Evolutionary conservation across 2,113 vertebrate species (phyloP), one percentile per base, ranked within the genome.

Genomic region (Spheniscus mendiculus): DNA sequence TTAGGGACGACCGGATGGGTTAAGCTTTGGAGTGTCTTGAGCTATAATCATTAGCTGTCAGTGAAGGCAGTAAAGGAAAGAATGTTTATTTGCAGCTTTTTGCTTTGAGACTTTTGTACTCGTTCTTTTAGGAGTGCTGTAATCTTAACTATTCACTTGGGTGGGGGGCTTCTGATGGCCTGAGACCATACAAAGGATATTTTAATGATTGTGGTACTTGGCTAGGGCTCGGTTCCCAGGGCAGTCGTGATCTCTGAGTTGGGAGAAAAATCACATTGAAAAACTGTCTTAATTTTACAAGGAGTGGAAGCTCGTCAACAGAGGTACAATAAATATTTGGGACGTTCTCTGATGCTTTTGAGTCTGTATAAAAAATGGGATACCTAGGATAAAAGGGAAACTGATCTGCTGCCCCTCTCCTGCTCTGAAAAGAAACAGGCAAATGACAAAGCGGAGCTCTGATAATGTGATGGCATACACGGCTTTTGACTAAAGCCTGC

Each of bases 51-150:
- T 92, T 94, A 96, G 94, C 86, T 95, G 93, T 78, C 72, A 66
- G 92, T 44, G 88, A 95, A 87, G 92, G 94, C 95, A 97, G 86
- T 97, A 97, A 96, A 97, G 91, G 91, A 89, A 95, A 84, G 87
- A 92, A 94, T 96, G 89, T 96, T 97, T 97, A 93, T 91, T 96
- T 96, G 97, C 84, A 91, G 89, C 96, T 85, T 93, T 88, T 91
- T 94, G 70, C 95, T 96, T 91, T 79, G 84, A 96, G 95, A 92
- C 93, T 95, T 95, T 84, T 84, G 94, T 94, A 72, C 70, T 96
- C 8, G 2, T 65, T 52, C 95, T 96, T 95, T 84, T 85, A 96
- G 73, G 77, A 95, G 86, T 61, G 93, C 86, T 96, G 72, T 97
- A 92, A 97, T 88, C 80, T 92, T 70, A 86, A 6, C 80, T 78